Evolutionary conservation across 2,888 invertebrate species (phyloP), one percentile per base, ranked within the genome.

Genomic region (Boloria selene): DNA sequence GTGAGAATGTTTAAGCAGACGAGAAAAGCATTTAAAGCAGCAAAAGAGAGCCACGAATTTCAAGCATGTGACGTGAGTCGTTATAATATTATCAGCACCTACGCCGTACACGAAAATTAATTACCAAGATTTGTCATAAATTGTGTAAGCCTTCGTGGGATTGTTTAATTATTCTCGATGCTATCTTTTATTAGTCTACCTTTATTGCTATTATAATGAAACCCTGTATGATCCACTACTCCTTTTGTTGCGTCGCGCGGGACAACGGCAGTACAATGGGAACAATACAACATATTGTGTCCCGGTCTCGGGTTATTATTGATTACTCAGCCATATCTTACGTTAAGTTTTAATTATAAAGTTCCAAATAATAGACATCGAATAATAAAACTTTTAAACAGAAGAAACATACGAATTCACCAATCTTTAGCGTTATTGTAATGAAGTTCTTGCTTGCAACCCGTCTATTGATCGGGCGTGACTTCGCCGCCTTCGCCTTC

Each of bases 401-500:
- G 5, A 7, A 49, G n/a, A 49, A 13, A 26, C 4, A 2, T 53
- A 53, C 13, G 6, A 14, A 38, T 54, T 47, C 1, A 52, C 18
- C 10, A 65, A 68, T 62, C 47, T 65, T 45, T 31, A 55, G 42
- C 16, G 18, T 47, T 42, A 17, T 52, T 42, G 17, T 66, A 63
- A 67, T 77, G 73, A 75, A 78, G 76, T 78, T 77, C 76, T 74
- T 16, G 72, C 69, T 59, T 61, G 69, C 71, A 65, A 70, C 75
- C 67, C 60, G 65, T 60, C 68, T 72, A 72, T 73, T 72, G 90
- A 90, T 90, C 83, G 79, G 72, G 84, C 73, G 84, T 90, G 90
- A 90, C 90, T 90, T 90, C 90, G 89, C 83, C 80, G 77, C 82
- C 86, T 87, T 83, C 84, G 84, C 85, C 84, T 85, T 56, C 44